Base-by-base conservation (phyloP, 2,113 vertebrate species). In the Tachycineta bicolor region DNA sequence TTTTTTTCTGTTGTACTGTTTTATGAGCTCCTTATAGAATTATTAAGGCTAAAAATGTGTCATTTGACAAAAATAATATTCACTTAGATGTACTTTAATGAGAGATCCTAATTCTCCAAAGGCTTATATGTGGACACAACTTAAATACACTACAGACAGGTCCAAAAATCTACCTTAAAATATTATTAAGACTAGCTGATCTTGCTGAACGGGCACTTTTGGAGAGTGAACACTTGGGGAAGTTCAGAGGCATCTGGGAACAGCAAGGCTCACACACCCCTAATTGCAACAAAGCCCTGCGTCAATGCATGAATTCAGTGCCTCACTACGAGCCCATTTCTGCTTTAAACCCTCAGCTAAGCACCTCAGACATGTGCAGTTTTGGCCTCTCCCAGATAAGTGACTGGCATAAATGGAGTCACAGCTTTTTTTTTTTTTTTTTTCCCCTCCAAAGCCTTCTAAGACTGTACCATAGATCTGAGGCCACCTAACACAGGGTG, bases 261-360 rank as follows among this genome's bases (percentile, higher is more conserved):
- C 18, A 46, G 28, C 0, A 0, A 88, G 73, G 43, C 34, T 83
- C 44, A 55, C 2, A 2, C 20, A 56, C 9, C 17, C 53, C 29
- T 47, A n/a, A 86, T 0, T 50, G 52, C 33, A 59, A 34, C 22
- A 69, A 74, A 87, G 17, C 19, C 10, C n/a, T 25, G 4, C 1
- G 0, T 44, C 3, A 0, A 14, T 33, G n/a, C 55, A 67, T 11
- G 56, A 87, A 65, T 52, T 37, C 63, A 44, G 19, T 0, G 1
- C 44, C 49, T n/a, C 34, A 10, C 6, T 10, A 39, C 0, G 0
- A 43, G 21, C 5, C 50, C 55, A 21, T 11, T 64, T 59, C 87
- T 86, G 52, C 60, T 78, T 90, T 43, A 3, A 0, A 43, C 26
- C 46, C 16, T 5, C 25, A n/a, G n/a, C 58, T 58, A 10, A 62